Conservation (phyloP, 2,888 invertebrate genomes). For the Kryphioiulus occultus region DNA sequence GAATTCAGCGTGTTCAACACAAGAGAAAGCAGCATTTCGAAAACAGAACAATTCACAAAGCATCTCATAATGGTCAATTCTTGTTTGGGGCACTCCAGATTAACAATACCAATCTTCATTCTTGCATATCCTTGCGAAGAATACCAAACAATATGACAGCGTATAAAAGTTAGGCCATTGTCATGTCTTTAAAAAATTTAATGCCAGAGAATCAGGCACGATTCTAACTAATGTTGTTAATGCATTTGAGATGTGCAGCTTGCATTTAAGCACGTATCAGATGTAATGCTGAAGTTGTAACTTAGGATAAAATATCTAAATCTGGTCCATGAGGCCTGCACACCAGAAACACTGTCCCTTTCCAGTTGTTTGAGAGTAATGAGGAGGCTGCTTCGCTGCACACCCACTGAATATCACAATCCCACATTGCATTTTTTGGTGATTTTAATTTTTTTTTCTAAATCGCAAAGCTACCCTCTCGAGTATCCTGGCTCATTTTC, state of each 20-base stretch:
- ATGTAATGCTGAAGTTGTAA: not conserved
- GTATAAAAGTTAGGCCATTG: not conserved
- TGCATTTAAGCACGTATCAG: not conserved
- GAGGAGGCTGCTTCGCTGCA: constrained; percentile 25
- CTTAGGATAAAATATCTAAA: not conserved
- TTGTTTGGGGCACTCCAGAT: constrained; percentile 15
- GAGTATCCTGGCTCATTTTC: not conserved
- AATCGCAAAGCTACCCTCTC: not conserved
- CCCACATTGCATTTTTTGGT: not conserved
- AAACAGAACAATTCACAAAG: not conserved
- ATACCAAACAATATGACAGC: not conserved
- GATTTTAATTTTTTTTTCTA: not conserved
- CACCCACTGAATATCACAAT: not conserved
- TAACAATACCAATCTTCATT: not conserved
- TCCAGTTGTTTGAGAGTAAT: not conserved
- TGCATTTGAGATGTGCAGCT: constrained; percentile 1
- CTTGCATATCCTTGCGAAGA: not conserved
- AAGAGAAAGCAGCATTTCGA: not conserved
- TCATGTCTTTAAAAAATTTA: not conserved
- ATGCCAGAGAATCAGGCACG: not conserved
- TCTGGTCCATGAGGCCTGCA: not conserved
- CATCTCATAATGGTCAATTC: not conserved
- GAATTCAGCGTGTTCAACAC: not conserved
- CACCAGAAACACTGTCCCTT: not conserved
- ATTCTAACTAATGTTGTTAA: not conserved